Base-by-base conservation (phyloP, 1,140 invertebrate genomes). In the Anastatus disparis region DNA sequence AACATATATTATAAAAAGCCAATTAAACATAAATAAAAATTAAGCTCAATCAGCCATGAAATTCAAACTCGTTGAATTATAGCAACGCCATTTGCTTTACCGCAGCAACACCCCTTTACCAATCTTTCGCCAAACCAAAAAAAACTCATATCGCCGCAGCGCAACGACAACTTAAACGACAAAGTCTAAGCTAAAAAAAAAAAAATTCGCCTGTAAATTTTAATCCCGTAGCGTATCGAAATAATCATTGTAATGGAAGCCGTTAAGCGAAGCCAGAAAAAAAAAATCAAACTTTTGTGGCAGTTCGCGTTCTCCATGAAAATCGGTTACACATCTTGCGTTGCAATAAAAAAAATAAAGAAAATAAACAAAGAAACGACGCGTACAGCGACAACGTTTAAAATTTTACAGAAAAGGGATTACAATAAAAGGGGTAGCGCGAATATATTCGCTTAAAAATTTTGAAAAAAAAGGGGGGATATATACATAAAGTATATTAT, bases 351-450 rank as follows among this genome's bases (percentile, higher is more conserved):
- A 26, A 17, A 27, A 55, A 3, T 27, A 29, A 55, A 27, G 8
- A 15, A 55, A 4, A 31, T 26, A 27, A 2, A 55, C 26, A 17
- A 2, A 29, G 4, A 55, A 12, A 55, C 1, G 1, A n/a, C 6
- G 26, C 4, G 20, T 55, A 55, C 29, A 55, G n/a, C n/a, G n/a
- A n/a, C n/a, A n/a, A n/a, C 42, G 46, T 63, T 38, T 35, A 58
- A 68, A 68, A 68, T 68, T 55, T 42, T 52, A 40, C 13, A 52
- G 56, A 59, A 68, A n/a, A 61, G 27, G n/a, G 53, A 52, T 59
- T 52, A 58, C 13, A 68, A 58, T 55, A 24, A 3, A 15, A 35
- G 24, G 42, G 22, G 13, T 3, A 22, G 42, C 35, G 46, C 20
- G 50, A 53, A n/a, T n/a, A n/a, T n/a, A 52, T 64, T 64, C 61